Evolutionary conservation across 2,797 vertebrate genomes (phyloP).

Genomic region (Podargus strigoides): DNA sequence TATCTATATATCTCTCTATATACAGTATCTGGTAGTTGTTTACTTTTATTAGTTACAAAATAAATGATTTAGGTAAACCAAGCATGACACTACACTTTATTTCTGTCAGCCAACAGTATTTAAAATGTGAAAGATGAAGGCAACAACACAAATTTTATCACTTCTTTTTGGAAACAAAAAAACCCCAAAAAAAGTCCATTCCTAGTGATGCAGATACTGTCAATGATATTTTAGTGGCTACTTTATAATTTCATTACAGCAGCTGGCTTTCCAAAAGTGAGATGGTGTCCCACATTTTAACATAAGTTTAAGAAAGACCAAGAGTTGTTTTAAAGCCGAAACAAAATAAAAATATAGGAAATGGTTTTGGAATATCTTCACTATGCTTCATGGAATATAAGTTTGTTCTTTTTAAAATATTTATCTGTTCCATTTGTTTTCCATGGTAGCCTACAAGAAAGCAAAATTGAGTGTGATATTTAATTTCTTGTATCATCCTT

Average conservation of each 20-base stretch:
- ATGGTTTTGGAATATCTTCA: constrained; percentile 22
- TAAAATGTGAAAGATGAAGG: constrained; percentile 24
- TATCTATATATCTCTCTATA: constrained; percentile 43
- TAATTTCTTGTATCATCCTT: constrained; percentile 42
- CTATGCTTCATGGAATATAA: constrained; percentile 40
- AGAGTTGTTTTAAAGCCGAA: constrained; percentile 44
- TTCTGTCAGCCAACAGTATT: constrained; percentile 40
- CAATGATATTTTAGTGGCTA: constrained; percentile 35
- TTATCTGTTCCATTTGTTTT: constrained; percentile 5
- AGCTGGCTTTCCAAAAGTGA: constrained; percentile 50
- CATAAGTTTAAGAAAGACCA: background rate
- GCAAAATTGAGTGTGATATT: constrained; percentile 26
- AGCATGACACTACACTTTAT: constrained; percentile 54
- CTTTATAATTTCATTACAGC: background rate
- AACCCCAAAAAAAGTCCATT: background rate
- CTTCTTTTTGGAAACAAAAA: background rate
- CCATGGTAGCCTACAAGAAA: background rate
- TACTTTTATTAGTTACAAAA: constrained; percentile 65
- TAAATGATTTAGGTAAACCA: constrained; percentile 65
- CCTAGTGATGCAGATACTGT: constrained; percentile 15
- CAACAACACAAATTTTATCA: background rate
- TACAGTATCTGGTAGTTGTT: constrained; percentile 58
- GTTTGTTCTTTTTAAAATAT: constrained; percentile 2
- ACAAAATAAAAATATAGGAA: constrained; percentile 13
- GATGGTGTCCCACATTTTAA: constrained; percentile 3